These are phyloP conservation scores for Neolamprologus hecqui DNA, from an alignment of 2,113 vertebrate genomes.

Conservation along the genomic window DNA sequence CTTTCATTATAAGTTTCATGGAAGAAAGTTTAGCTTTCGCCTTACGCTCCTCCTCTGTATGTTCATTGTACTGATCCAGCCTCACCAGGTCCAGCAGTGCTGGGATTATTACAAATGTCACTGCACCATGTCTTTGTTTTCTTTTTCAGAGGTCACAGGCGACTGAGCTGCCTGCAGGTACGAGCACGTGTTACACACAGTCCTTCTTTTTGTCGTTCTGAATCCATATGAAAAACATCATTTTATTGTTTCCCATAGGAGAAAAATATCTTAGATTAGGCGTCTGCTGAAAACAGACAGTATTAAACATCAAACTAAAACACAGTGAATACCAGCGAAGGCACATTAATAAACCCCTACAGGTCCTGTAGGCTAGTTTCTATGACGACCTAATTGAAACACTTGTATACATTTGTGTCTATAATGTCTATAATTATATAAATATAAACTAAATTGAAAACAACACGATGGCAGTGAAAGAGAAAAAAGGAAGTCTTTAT, in stretches of 20 bases:
- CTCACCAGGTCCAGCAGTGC: neutral
- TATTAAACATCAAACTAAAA: neutral
- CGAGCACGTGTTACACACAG: fast-evolving
- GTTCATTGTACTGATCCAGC: neutral
- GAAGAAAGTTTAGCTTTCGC: neutral
- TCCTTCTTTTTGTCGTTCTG: neutral
- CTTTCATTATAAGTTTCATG: neutral
- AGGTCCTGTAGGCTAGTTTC: neutral
- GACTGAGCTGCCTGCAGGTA: neutral
- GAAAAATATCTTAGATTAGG: fast-evolving
- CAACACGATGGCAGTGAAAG: neutral
- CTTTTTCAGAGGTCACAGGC: neutral
- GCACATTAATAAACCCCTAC: neutral
- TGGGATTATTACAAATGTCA: neutral
- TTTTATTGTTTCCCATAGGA: neutral
- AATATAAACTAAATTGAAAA: neutral
- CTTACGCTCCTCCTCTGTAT: neutral
- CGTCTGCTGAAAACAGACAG: neutral
- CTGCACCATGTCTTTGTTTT: neutral
- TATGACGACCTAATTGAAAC: neutral
- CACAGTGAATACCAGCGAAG: fast-evolving
- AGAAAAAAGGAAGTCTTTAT: neutral
- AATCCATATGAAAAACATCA: neutral
- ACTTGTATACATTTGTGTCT: neutral
- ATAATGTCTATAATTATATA: neutral